These are phyloP conservation scores for Machimus rusticus DNA, from an alignment of 2,888 invertebrate genomes.

Conservation along the genomic window DNA sequence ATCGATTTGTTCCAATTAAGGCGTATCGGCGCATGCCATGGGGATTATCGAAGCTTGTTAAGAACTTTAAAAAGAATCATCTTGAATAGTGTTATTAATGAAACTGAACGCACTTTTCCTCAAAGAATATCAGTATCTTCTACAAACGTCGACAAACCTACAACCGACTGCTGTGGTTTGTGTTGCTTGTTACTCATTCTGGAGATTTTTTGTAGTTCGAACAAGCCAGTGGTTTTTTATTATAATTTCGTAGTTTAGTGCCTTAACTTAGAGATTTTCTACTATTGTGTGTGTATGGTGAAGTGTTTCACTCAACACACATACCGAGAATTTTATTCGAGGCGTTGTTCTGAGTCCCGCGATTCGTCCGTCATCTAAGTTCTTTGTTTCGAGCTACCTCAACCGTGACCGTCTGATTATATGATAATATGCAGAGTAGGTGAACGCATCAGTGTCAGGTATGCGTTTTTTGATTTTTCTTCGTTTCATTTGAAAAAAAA, in stretches of 20 bases:
- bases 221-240: background rate
- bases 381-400: constrained; percentile 28
- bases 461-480: constrained; percentile 20
- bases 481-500: background rate
- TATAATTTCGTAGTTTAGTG: constrained; percentile 21
- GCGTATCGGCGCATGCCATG: background rate
- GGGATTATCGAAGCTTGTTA: background rate
- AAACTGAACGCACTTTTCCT: background rate
- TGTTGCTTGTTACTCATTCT: background rate
- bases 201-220: background rate
- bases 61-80: background rate
- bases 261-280: constrained; percentile 17
- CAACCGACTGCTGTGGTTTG: background rate
- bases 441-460: constrained; percentile 35
- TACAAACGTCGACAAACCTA: background rate
- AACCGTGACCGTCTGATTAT: constrained; percentile 38
- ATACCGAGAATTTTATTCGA: background rate
- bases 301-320: background rate
- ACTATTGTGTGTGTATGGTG: constrained; percentile 2
- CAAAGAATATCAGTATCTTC: background rate
- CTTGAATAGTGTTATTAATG: background rate
- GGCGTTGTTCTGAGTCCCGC: background rate
- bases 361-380: background rate
- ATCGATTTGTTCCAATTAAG: constrained; percentile 32
- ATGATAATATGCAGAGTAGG: constrained; percentile 39